A percentile compares a stretch with the other conserved stretches of the same genome.
Evolutionary conservation across 1,140 invertebrate species (phyloP).

Genomic region (Diorhabda sublineata): DNA sequence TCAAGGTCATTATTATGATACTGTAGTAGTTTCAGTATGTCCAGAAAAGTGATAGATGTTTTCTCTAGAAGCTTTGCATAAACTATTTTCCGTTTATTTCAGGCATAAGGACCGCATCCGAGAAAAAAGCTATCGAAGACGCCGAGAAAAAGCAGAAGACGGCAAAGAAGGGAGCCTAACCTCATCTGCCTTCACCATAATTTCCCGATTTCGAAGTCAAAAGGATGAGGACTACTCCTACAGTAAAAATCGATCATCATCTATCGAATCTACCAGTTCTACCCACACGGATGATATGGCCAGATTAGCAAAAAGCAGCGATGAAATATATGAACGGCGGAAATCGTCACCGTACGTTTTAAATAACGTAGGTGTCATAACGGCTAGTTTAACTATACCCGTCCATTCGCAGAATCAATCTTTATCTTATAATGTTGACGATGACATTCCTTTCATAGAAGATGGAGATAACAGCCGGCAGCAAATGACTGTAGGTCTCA

Average conservation of each 20-base stretch:
- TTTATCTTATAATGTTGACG: conserved; percentile 45
- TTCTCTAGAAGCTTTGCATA: too few relatives aligned
- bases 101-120: conserved; percentile 46
- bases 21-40: too few relatives aligned
- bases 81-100: conserved; percentile 23
- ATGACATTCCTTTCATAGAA: conserved; percentile 71
- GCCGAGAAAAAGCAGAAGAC: conserved; percentile 50
- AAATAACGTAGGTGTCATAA: conserved; percentile 64
- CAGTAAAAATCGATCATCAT: conserved; percentile 39
- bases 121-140: conserved; percentile 44
- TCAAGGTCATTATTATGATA: too few relatives aligned
- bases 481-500: conserved; percentile 41
- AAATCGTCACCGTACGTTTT: conserved; percentile 50
- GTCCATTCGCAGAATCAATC: conserved; percentile 49
- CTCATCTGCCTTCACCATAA: conserved; percentile 51
- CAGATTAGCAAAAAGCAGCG: conserved; percentile 28
- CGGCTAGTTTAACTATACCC: conserved; percentile 75
- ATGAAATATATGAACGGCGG: conserved; percentile 50
- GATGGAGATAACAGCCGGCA: conserved; percentile 48
- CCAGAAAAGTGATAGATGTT: too few relatives aligned
- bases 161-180: conserved; percentile 48
- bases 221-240: conserved; percentile 37
- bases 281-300: conserved; percentile 53
- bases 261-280: conserved; percentile 41
- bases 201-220: conserved; percentile 47